Evolutionary conservation across 2,888 invertebrate species (phyloP), one percentile per base, ranked within the genome.

Genomic region (Strigamia maritima): DNA sequence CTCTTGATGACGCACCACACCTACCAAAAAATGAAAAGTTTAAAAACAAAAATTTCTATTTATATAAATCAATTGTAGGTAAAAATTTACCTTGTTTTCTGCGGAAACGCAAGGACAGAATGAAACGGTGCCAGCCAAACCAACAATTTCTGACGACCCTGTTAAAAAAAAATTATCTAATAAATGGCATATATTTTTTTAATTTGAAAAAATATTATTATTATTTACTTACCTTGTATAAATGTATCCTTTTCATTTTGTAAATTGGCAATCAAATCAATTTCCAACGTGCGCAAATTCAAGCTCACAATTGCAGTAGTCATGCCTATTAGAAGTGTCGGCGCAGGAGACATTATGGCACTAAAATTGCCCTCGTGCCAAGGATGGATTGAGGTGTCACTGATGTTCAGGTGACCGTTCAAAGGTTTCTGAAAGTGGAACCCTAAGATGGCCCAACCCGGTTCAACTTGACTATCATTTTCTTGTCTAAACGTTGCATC

Each of bases 251-350:
- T 77, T n/a, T 54, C 22, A 14, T 78, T 38, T 22, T 78, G 78
- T 12, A 78, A 22, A 31, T 78, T 78, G 8, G 78, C 78, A 6
- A 78, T 78, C 28, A 78, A 31, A n/a, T 78, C 44, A 19, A 60
- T 78, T 19, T 78, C 78, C n/a, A 60, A 35, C 8, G 78, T 78
- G 10, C 78, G 78, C 24, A 78, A 60, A 78, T 78, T 78, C 31
- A 78, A 65, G 19, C 78, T 78, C 1, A 78, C 78, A 31, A 78
- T 65, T 10, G 78, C 78, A 31, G 54, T 40, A 3, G 78, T 78
- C 38, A 78, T 28, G 10, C 78, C 78, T 8, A 78, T 65, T 10
- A 78, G 65, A 49, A 78, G 54, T 16, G 44, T 44, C 22, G 78
- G 78, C 16, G 78, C 78, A 4, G 78, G 78, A 1, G 78, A 78